Evolutionary conservation across 2,113 vertebrate species (phyloP).

Genomic region (Pandion haliaetus): DNA sequence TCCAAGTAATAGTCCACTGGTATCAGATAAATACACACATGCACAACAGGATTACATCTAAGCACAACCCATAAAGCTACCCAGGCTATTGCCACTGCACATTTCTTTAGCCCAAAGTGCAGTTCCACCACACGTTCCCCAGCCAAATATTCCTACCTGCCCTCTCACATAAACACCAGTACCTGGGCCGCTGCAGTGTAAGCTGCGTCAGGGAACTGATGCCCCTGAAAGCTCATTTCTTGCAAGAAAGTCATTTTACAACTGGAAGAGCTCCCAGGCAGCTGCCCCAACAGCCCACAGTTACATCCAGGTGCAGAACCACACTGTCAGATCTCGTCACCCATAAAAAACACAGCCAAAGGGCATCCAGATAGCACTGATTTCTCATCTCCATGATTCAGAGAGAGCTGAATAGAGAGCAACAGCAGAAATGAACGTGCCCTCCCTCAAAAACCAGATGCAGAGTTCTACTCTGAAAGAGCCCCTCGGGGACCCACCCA

Average conservation of each 20-base stretch:
- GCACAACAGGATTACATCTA: not conserved
- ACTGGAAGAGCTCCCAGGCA: not conserved
- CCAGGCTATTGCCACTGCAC: not conserved
- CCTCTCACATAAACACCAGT: not conserved
- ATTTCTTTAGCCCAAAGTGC: not conserved
- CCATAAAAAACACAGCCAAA: not conserved
- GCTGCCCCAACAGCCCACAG: conserved; percentile 4
- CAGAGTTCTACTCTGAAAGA: not conserved
- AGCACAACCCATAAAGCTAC: not conserved
- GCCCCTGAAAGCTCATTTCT: not conserved
- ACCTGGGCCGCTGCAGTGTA: not conserved
- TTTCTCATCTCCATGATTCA: not conserved
- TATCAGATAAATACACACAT: not conserved
- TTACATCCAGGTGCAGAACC: conserved; percentile 38
- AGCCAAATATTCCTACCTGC: not conserved
- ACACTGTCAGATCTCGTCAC: not conserved
- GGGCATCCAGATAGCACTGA: not conserved
- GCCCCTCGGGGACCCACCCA: not conserved
- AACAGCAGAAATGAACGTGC: not conserved
- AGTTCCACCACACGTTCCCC: not conserved
- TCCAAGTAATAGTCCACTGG: not conserved
- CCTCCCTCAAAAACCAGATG: not conserved
- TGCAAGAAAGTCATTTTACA: not conserved
- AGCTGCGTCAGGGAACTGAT: not conserved
- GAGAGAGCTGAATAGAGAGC: not conserved